Evolutionary conservation across 2,888 invertebrate genomes (phyloP).

Genomic region (Micoletzkya japonica): DNA sequence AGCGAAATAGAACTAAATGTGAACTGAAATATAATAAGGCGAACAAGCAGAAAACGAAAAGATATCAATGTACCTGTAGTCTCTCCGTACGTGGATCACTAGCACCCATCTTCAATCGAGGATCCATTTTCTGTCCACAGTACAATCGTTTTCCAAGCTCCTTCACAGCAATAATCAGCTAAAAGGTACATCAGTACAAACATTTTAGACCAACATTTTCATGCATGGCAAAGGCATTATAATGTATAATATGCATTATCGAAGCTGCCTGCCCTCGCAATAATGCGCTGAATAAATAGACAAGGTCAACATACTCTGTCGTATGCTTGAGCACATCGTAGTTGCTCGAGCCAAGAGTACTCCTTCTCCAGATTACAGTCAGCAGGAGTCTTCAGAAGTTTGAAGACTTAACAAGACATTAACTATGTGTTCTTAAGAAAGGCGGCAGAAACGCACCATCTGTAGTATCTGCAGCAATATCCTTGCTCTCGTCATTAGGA

Average conservation of each 20-base stretch:
- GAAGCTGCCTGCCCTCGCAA: not conserved
- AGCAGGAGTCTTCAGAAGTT: slow-evolving; percentile 10
- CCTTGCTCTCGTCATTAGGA: too few relatives aligned
- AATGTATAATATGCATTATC: not conserved
- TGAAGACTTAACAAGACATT: slow-evolving; percentile 13
- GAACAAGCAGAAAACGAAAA: not conserved
- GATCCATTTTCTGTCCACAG: slow-evolving; percentile 23
- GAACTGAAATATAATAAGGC: not conserved
- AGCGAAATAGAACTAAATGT: not conserved
- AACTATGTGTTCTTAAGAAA: too few relatives aligned
- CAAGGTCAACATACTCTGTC: slow-evolving; percentile 18
- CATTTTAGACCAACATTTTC: not conserved
- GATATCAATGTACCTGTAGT: slow-evolving; percentile 11
- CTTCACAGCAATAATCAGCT: slow-evolving; percentile 3
- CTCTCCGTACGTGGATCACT: slow-evolving; percentile 8
- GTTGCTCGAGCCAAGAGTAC: slow-evolving; percentile 22
- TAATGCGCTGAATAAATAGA: not conserved
- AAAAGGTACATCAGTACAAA: not conserved
- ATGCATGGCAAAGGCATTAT: too few relatives aligned
- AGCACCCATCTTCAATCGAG: slow-evolving; percentile 2
- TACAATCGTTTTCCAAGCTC: slow-evolving; percentile 13
- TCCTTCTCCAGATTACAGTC: slow-evolving; percentile 25
- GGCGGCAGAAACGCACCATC: too few relatives aligned
- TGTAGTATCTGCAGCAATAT: too few relatives aligned
- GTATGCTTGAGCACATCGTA: slow-evolving; percentile 1